Conservation (phyloP, 2,888 invertebrate species). For the Philaethria dido region DNA sequence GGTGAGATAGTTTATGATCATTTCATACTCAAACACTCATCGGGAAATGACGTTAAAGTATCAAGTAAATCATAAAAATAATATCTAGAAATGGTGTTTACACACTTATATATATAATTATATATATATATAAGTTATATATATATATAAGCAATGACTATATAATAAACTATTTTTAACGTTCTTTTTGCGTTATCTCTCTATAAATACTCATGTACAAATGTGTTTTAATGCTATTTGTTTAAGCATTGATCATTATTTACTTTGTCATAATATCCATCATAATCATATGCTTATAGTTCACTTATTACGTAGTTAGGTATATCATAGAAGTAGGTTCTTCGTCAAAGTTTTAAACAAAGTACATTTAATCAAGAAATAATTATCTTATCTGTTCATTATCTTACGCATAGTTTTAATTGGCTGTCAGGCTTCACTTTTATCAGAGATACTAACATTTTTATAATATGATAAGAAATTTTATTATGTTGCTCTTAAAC, state of each 20-base stretch:
- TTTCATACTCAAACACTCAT: no score
- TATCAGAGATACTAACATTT: constrained; percentile 7
- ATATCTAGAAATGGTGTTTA: neutral
- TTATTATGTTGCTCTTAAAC: neutral
- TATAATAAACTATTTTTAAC: constrained; percentile 2
- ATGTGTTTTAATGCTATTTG: constrained; percentile 30
- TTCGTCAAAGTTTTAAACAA: constrained; percentile 30
- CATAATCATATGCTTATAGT: neutral
- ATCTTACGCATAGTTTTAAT: constrained; percentile 42
- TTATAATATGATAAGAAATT: constrained; percentile 22
- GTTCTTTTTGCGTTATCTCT: constrained; percentile 7
- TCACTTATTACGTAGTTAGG: neutral
- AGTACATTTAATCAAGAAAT: constrained; percentile 34
- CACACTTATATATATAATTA: neutral
- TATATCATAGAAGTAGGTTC: neutral
- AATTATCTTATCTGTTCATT: constrained; percentile 44
- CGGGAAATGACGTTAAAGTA: neutral
- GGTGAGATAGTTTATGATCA: constrained; percentile 57
- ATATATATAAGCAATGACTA: neutral
- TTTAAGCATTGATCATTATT: constrained; percentile 19
- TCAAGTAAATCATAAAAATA: neutral
- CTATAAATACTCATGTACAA: constrained; percentile 6
- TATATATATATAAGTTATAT: no score
- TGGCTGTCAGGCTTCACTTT: constrained; percentile 28
- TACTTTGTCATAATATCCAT: constrained; percentile 21